Evolutionary conservation across 2,888 invertebrate species (phyloP), one percentile per base, ranked within the genome.

Genomic region (Drosophila fungiperda): DNA sequence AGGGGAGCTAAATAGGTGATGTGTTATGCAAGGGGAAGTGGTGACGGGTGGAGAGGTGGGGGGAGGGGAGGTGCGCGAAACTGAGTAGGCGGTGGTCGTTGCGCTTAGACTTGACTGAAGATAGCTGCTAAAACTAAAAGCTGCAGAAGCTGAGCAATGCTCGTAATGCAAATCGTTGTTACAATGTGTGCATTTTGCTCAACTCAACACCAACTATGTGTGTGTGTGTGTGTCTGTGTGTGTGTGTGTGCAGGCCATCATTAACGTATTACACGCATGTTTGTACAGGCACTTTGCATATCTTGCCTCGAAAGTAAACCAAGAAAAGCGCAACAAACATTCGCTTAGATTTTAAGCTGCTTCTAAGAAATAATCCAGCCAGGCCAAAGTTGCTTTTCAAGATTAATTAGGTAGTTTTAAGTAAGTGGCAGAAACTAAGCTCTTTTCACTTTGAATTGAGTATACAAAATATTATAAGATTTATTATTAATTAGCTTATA

Each of bases 201-300:
- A 23, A 45, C 45, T 32, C 23, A 40, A 66, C 33, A 54, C 58
- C 45, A 61, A 8, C 2, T 38, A 26, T 60, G 23, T 38, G 23
- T 54, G 54, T 42, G 32, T 15, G 54, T 55, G 54, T 49, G 50
- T 65, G 58, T 48, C 29, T 15, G 36, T 40, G 20, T 35, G 17
- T 48, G 29, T 11, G 17, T 12, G 50, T 55, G 50, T 67, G 63
- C 58, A 42, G 68, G 66, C 69, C 89, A 82, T 87, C 81, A 87
- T 89, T 86, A 86, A 74, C 81, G 83, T 73, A 85, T 86, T 87
- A 88, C 83, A 80, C 76, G 61, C 69, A 68, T 78, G 83, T 81
- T 86, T 87, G 73, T 85, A 83, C 67, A 74, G 86, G 73, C 79
- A 85, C 76, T 89, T 87, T 76, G 81, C 78, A 80, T 75, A 73